Conservation (phyloP, 1,140 invertebrate genomes). For the Charaxes varanes region DNA sequence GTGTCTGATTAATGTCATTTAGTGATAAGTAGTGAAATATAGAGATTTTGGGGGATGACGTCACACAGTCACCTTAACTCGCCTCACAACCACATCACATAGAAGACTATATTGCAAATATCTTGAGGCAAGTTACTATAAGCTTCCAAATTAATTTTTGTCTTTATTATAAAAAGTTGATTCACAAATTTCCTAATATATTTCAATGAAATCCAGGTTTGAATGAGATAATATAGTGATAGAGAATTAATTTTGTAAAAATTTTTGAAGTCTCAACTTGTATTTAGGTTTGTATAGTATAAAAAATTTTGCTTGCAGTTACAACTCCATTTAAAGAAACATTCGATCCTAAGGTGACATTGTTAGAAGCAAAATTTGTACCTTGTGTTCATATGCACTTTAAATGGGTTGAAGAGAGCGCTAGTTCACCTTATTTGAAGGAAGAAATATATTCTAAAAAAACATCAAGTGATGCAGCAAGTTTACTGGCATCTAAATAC, state of each 20-base stretch:
- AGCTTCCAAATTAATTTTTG: too few relatives aligned
- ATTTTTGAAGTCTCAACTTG: not conserved
- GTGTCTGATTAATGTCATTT: too few relatives aligned
- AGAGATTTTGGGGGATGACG: too few relatives aligned
- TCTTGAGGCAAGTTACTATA: too few relatives aligned
- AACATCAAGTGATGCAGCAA: slow-evolving; percentile 54
- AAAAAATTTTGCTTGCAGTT: slow-evolving; percentile 73
- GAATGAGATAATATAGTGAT: too few relatives aligned
- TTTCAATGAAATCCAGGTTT: too few relatives aligned
- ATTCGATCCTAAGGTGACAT: slow-evolving; percentile 72
- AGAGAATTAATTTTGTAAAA: not conserved
- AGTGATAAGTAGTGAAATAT: too few relatives aligned
- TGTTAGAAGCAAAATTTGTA: slow-evolving; percentile 82
- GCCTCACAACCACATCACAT: too few relatives aligned
- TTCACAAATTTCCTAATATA: too few relatives aligned
- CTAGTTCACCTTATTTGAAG: slow-evolving; percentile 38
- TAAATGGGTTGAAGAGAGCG: slow-evolving; percentile 47
- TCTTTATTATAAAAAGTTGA: too few relatives aligned
- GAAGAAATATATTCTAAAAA: slow-evolving; percentile 48
- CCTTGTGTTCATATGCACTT: slow-evolving; percentile 86
- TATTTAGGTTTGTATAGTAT: slow-evolving; percentile 1
- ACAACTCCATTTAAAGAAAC: slow-evolving; percentile 83
- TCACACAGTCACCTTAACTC: too few relatives aligned
- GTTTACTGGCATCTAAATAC: slow-evolving; percentile 62
- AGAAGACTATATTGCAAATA: too few relatives aligned